These are phyloP conservation scores for Aporophyla lueneburgensis DNA, from an alignment of 2,888 invertebrate species.

Conservation along the genomic window DNA sequence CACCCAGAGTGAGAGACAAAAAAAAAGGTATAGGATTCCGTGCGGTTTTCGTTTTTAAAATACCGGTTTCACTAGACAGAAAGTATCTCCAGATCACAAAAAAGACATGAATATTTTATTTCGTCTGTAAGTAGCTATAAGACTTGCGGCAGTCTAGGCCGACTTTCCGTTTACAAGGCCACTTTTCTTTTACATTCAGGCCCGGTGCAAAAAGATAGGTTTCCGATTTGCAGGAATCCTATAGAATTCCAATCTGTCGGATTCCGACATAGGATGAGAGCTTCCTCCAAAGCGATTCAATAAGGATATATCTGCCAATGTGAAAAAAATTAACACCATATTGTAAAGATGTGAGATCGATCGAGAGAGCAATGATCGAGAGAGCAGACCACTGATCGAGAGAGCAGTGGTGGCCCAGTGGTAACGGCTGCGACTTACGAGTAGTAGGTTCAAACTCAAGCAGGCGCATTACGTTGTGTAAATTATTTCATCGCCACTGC, in stretches of 20 bases:
- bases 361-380: too few relatives aligned
- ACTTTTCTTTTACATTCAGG: not conserved
- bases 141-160: not conserved
- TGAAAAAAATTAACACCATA: not conserved
- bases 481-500: too few relatives aligned
- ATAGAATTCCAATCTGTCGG: not conserved
- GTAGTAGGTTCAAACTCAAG: too few relatives aligned
- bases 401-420: too few relatives aligned
- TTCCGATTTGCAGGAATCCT: too few relatives aligned
- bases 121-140: not conserved
- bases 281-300: not conserved
- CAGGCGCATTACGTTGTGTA: too few relatives aligned
- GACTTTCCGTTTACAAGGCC: not conserved
- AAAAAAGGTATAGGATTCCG: too few relatives aligned
- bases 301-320: not conserved
- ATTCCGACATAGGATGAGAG: too few relatives aligned
- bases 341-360: too few relatives aligned
- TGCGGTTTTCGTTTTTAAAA: not conserved
- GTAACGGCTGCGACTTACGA: too few relatives aligned
- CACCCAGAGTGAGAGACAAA: not conserved
- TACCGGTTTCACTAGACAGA: not conserved
- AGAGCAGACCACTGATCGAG: too few relatives aligned
- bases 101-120: not conserved
- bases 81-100: not conserved
- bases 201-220: not conserved